Conservation (phyloP, 2,888 invertebrate genomes). For the Erannis defoliaria region DNA sequence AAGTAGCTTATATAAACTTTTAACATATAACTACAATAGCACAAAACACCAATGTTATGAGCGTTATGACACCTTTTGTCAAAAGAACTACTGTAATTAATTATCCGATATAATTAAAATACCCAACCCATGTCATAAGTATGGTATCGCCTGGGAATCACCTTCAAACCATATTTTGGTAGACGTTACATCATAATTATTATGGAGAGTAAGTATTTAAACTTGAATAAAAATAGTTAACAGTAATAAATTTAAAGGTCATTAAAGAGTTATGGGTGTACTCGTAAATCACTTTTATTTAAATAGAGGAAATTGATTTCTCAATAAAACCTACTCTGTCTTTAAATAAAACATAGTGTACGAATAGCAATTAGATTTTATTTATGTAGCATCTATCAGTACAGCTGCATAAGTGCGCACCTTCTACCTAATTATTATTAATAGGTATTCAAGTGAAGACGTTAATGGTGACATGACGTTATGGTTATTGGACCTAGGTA, state of each 20-base stretch:
- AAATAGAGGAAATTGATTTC: constrained; percentile 30
- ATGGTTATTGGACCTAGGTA: too few species aligned
- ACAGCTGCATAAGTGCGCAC: background rate
- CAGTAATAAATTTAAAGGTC: constrained; percentile 34
- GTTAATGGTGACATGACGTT: too few species aligned
- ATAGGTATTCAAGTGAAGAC: too few species aligned
- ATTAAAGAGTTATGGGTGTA: constrained; percentile 16
- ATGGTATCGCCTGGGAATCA: constrained; percentile 28
- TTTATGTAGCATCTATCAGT: background rate
- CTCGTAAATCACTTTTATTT: constrained; percentile 18
- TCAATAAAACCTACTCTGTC: constrained; percentile 13
- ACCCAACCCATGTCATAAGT: background rate
- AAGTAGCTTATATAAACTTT: background rate
- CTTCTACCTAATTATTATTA: too few species aligned
- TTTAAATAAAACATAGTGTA: background rate
- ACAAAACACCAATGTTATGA: constrained; percentile 13
- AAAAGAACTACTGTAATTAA: constrained; percentile 25
- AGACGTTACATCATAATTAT: constrained; percentile 19
- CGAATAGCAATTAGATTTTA: constrained; percentile 1
- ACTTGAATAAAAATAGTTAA: constrained; percentile 26
- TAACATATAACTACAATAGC: constrained; percentile 13
- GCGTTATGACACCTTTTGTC: constrained; percentile 18
- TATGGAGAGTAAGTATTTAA: constrained; percentile 5
- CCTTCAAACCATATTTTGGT: constrained; percentile 24
- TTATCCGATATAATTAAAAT: constrained; percentile 26